Evolutionary conservation across 2,888 invertebrate species (phyloP), one percentile per base, ranked within the genome.

Genomic region (Notodonta dromedarius): DNA sequence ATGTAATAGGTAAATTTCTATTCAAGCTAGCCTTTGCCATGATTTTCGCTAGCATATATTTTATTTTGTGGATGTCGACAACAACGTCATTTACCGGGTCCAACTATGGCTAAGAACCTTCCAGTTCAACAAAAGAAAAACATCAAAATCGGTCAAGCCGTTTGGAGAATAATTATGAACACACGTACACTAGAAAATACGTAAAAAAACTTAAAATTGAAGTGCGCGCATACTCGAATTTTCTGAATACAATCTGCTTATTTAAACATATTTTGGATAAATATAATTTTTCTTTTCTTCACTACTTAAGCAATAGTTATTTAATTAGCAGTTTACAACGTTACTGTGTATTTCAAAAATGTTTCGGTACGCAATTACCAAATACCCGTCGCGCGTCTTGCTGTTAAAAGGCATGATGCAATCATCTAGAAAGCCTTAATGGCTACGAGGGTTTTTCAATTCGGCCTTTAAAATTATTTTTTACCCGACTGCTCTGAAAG

Each of bases 241-340:
- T 16, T 50, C 50, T 16, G 16, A 14, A 9, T 50, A 6, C 5
- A 13, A 44, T 44, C 24, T 24, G 2, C 24, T 24, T 11, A 11
- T 5, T 13, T 0, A 5, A 5, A 44, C 44, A 44, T 13, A 16
- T 16, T 16, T 16, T 16, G 14, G 14, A 4, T 50, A 50, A 5
- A 4, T 9, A 16, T 50, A 11, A 9, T 50, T 16, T 50, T 16
- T 14, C 16, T 14, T 52, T 32, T 2, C 51, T 52, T 32, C 56
- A 61, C 63, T 74, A 74, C 71, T 69, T 74, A 61, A 66, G 64
- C 62, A 62, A 61, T 61, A 50, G 63, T 65, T 63, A 74, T 69
- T 71, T 74, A 60, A 67, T 74, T 71, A 76, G 59, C 57, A 57
- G 60, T 56, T 57, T 52, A 60, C 57, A 70, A 66, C 61, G 61